Evolutionary conservation across 2,113 vertebrate genomes (phyloP).

Genomic region (Chelonoidis abingdonii): DNA sequence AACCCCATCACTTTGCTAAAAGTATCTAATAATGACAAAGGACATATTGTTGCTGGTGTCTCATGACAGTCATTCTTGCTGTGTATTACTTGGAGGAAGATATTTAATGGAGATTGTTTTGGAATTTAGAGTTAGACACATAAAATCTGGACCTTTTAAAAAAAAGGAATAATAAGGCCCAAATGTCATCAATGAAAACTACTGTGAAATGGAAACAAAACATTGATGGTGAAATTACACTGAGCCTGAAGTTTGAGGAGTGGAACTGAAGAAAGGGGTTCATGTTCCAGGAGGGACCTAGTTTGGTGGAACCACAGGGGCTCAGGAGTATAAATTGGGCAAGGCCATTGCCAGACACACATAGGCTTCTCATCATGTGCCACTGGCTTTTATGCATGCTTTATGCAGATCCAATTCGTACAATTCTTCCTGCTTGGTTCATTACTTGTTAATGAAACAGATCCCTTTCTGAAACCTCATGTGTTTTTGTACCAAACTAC

Average conservation of each 20-base stretch:
- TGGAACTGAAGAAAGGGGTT: not conserved
- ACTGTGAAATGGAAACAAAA: not conserved
- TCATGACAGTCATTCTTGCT: not conserved
- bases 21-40: not conserved
- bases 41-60: not conserved
- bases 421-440: constrained; percentile 30
- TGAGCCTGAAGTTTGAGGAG: not conserved
- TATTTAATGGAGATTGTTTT: not conserved
- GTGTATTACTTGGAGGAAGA: not conserved
- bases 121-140: not conserved
- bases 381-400: not conserved
- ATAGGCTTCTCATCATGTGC: not conserved
- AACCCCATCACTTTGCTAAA: not conserved
- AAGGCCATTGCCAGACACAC: constrained; percentile 2
- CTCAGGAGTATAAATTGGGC: not conserved
- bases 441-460: constrained; percentile 51
- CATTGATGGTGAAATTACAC: not conserved
- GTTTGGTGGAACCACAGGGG: not conserved
- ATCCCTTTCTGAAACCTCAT: constrained; percentile 51
- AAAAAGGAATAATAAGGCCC: not conserved
- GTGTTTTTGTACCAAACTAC: constrained; percentile 47
- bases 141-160: not conserved
- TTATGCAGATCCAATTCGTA: constrained; percentile 57
- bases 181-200: not conserved
- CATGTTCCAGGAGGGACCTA: not conserved